Percentiles rank a stretch among this genome's conserved stretches.
These are phyloP conservation scores for Mythimna loreyi DNA, from an alignment of 2,888 invertebrate species.

Conservation along the genomic window DNA sequence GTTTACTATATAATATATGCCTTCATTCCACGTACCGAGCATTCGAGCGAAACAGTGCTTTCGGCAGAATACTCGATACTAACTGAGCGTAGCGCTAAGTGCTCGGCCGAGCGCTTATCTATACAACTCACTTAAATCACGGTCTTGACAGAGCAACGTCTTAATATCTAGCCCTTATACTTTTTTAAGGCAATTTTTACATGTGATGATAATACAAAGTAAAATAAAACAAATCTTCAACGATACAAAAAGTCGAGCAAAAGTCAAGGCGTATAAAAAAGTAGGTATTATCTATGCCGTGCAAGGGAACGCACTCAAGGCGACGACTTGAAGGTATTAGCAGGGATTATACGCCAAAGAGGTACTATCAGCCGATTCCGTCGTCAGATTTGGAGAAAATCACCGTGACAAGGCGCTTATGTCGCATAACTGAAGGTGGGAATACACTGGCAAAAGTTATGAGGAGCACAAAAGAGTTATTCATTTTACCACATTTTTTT, in stretches of 20 bases:
- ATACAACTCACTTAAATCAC: too few species aligned
- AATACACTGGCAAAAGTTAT: background rate
- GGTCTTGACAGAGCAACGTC: too few species aligned
- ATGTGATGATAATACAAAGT: too few species aligned
- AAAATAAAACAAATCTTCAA: background rate
- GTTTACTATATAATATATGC: too few species aligned
- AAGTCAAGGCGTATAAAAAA: slow-evolving; percentile 37
- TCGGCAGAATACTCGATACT: too few species aligned
- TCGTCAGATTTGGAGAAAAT: slow-evolving; percentile 63
- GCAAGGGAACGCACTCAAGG: slow-evolving; percentile 58
- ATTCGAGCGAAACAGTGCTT: too few species aligned
- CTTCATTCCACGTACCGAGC: too few species aligned
- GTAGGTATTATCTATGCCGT: slow-evolving; percentile 62
- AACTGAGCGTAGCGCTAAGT: too few species aligned
- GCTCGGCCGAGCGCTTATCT: too few species aligned
- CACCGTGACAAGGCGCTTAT: slow-evolving; percentile 61
- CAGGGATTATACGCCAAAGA: slow-evolving; percentile 61
- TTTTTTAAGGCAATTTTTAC: too few species aligned
- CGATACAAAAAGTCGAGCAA: slow-evolving; percentile 14
- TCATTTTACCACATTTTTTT: too few species aligned
- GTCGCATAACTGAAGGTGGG: slow-evolving; percentile 16
- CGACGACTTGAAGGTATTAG: slow-evolving; percentile 54
- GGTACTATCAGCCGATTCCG: slow-evolving; percentile 59
- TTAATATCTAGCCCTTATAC: too few species aligned
- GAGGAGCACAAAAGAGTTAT: background rate